These are phyloP conservation scores for Drosophila quinaria DNA, from an alignment of 2,888 invertebrate genomes.

Conservation along the genomic window DNA sequence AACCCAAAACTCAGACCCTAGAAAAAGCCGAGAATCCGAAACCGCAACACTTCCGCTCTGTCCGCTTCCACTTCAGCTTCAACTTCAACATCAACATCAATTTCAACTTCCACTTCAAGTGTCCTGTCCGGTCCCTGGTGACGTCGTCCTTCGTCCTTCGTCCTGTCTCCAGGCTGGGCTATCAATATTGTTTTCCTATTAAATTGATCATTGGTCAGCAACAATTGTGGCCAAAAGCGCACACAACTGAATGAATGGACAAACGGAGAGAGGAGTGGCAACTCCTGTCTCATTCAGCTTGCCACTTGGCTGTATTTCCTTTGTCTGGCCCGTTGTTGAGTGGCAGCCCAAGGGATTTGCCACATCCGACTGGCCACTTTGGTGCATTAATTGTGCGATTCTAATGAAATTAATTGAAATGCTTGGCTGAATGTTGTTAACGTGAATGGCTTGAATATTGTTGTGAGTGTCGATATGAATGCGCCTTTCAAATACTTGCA, in stretches of 20 bases:
- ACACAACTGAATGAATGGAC: conserved; percentile 24
- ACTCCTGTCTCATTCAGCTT: conserved; percentile 1
- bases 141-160: conserved; percentile 22
- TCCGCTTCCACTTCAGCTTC: conserved; percentile 34
- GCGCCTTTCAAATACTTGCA: background rate
- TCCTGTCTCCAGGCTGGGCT: conserved; percentile 51
- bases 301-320: conserved; percentile 12
- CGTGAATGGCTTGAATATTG: conserved; percentile 8
- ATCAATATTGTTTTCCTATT: conserved; percentile 86
- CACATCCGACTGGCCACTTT: conserved; percentile 48
- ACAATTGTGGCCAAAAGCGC: conserved; percentile 65
- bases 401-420: conserved; percentile 73
- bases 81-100: conserved; percentile 33
- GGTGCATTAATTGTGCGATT: conserved; percentile 61
- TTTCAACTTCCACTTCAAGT: conserved; percentile 44
- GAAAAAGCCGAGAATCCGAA: conserved; percentile 12
- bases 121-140: conserved; percentile 53
- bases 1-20: background rate
- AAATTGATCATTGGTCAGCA: conserved; percentile 85
- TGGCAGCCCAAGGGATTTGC: conserved; percentile 56
- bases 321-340: conserved; percentile 48
- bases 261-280: conserved; percentile 4
- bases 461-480: conserved; percentile 6
- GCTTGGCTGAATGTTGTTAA: conserved; percentile 47
- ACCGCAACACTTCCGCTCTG: conserved; percentile 69